Conservation (phyloP, 2,888 invertebrate species). For the Polyommatus icarus region DNA sequence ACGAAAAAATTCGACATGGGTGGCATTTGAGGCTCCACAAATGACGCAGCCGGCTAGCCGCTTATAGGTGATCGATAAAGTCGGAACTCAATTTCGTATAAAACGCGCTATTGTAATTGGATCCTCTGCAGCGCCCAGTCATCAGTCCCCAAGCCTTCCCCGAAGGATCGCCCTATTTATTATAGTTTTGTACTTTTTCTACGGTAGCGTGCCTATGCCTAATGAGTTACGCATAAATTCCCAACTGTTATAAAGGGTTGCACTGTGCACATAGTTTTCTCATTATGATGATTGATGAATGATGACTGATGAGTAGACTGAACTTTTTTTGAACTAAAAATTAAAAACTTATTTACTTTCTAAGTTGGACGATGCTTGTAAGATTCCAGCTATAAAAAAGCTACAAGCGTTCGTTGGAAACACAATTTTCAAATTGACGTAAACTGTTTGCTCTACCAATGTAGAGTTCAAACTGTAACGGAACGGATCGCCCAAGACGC, state of each 20-base stretch:
- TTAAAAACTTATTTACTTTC: not conserved
- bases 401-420: not conserved
- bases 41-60: conserved; percentile 56
- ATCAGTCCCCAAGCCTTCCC: conserved; percentile 41
- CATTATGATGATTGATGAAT: not conserved
- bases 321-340: not conserved
- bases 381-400: not conserved
- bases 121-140: conserved; percentile 42
- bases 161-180: conserved; percentile 37
- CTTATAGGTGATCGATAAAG: conserved; percentile 52
- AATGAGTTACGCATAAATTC: conserved; percentile 7
- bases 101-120: conserved; percentile 49
- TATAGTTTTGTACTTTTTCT: conserved; percentile 29
- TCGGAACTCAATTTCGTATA: conserved; percentile 53
- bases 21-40: conserved; percentile 66
- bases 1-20: conserved; percentile 61
- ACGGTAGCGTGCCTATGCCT: conserved; percentile 8
- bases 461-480: conserved; percentile 14
- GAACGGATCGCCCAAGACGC: conserved; percentile 13
- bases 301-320: too few relatives aligned
- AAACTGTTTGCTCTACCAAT: conserved; percentile 4
- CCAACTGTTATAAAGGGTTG: not conserved
- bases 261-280: not conserved
- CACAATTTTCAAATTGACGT: not conserved
- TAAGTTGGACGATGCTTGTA: not conserved